Evolutionary conservation across 2,888 invertebrate genomes (phyloP).

Genomic region (Brenthis daphne): DNA sequence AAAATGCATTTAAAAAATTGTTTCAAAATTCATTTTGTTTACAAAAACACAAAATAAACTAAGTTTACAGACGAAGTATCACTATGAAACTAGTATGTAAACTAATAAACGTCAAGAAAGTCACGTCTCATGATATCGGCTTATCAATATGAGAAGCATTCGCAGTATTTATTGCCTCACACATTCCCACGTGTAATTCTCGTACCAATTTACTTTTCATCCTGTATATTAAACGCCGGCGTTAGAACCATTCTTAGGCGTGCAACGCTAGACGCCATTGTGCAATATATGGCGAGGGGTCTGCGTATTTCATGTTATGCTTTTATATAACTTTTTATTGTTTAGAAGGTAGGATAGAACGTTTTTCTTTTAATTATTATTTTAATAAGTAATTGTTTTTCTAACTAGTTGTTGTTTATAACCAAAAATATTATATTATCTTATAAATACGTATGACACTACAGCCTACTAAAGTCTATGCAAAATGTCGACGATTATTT

Average conservation of each 20-base stretch:
- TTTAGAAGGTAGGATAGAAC: background rate
- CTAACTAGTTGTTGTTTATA: too few species aligned
- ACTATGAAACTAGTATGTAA: slow-evolving; percentile 3
- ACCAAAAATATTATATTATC: too few species aligned
- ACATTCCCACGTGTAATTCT: slow-evolving; percentile 20
- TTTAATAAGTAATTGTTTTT: background rate
- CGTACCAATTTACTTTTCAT: slow-evolving; percentile 15
- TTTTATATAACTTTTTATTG: slow-evolving; percentile 5
- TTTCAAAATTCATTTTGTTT: too few species aligned
- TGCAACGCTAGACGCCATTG: slow-evolving; percentile 5
- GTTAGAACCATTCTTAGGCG: background rate
- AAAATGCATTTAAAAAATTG: too few species aligned
- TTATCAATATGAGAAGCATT: slow-evolving; percentile 35
- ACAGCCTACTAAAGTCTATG: too few species aligned
- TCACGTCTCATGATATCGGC: slow-evolving; percentile 30
- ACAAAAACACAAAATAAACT: too few species aligned
- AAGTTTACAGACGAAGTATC: background rate
- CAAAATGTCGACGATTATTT: too few species aligned
- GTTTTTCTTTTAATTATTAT: background rate
- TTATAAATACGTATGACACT: too few species aligned
- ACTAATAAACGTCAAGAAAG: slow-evolving; percentile 25
- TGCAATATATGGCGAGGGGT: slow-evolving; percentile 8
- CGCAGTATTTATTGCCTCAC: slow-evolving; percentile 13
- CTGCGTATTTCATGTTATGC: background rate
- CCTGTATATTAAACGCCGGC: background rate